Evolutionary conservation across 37 sponge, comb jelly and placozoan genomes (phyloP).

Genomic region (Halisarca cf. caerulea): DNA sequence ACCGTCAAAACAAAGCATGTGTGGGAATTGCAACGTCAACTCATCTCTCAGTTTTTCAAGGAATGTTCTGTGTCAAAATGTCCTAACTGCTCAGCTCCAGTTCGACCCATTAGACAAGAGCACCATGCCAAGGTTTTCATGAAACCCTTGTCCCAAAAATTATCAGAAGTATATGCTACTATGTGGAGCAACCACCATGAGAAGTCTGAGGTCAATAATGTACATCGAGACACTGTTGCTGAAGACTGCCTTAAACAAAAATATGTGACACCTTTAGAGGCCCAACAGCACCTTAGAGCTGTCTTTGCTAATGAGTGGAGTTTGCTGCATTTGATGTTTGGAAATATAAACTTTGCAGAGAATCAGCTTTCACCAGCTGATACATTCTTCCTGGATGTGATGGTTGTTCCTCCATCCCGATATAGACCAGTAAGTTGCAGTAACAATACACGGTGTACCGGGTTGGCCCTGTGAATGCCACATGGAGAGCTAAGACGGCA

Average conservation of each 20-base stretch:
- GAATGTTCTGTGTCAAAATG: slow-evolving; percentile 46
- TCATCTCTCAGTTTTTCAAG: slow-evolving; percentile 56
- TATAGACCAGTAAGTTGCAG: slow-evolving; percentile 89
- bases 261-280: slow-evolving; percentile 72
- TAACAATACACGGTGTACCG: no score
- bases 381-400: slow-evolving; percentile 79
- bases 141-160: slow-evolving; percentile 58
- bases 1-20: slow-evolving; percentile 53
- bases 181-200: slow-evolving; percentile 4
- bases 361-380: slow-evolving; percentile 31
- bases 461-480: no score
- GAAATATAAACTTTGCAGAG: neutral
- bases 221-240: neutral
- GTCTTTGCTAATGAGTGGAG: slow-evolving; percentile 63
- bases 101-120: slow-evolving; percentile 70
- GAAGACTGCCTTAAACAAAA: slow-evolving; percentile 40
- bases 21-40: slow-evolving; percentile 36
- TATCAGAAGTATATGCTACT: slow-evolving; percentile 45
- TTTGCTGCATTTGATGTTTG: slow-evolving; percentile 59
- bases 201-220: neutral
- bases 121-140: slow-evolving; percentile 55
- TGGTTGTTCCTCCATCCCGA: slow-evolving; percentile 88
- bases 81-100: slow-evolving; percentile 80
- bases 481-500: no score
- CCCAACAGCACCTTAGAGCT: slow-evolving; percentile 60